These are phyloP conservation scores for Oryzias curvinotus DNA, from an alignment of 2,113 vertebrate genomes.

Conservation along the genomic window DNA sequence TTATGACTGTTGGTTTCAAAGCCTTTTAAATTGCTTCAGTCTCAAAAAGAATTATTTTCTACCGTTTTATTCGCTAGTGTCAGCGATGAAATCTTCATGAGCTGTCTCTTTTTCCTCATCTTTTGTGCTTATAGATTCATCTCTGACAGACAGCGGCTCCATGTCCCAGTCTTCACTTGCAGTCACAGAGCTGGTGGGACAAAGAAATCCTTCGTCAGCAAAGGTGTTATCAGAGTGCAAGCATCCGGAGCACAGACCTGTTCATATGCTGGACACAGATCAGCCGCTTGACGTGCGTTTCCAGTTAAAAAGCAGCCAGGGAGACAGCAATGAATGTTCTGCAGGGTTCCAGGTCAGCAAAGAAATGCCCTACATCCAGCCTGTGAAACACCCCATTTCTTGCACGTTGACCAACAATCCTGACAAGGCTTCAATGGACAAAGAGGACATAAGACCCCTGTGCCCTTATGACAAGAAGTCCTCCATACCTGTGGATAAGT, in stretches of 20 bases:
- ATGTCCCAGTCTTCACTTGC: conserved; percentile 89
- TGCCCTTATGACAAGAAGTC: conserved; percentile 83
- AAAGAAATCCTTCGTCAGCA: conserved; percentile 87
- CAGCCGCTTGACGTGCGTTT: conserved; percentile 86
- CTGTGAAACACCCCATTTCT: conserved; percentile 86
- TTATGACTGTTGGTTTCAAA: too few relatives aligned
- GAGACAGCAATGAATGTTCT: conserved; percentile 83
- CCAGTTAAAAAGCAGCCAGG: conserved; percentile 79
- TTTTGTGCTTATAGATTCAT: conserved; percentile 83
- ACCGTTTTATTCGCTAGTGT: too few relatives aligned
- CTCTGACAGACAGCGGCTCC: conserved; percentile 91
- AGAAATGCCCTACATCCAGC: conserved; percentile 85
- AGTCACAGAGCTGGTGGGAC: conserved; percentile 87
- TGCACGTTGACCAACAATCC: conserved; percentile 80
- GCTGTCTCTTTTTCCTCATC: conserved; percentile 17
- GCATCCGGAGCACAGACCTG: conserved; percentile 89
- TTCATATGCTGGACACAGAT: conserved; percentile 83
- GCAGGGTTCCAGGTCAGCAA: conserved; percentile 85
- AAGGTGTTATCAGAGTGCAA: conserved; percentile 90
- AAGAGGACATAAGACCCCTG: conserved; percentile 80
- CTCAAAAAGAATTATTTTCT: too few relatives aligned
- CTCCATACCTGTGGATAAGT: conserved; percentile 74
- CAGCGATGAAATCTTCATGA: background rate
- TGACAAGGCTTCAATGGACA: conserved; percentile 81
- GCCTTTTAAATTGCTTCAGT: too few relatives aligned